A percentile compares a stretch with the other conserved stretches of the same genome.
Conservation (phyloP, 2,888 invertebrate species). For the Nezara viridula region DNA sequence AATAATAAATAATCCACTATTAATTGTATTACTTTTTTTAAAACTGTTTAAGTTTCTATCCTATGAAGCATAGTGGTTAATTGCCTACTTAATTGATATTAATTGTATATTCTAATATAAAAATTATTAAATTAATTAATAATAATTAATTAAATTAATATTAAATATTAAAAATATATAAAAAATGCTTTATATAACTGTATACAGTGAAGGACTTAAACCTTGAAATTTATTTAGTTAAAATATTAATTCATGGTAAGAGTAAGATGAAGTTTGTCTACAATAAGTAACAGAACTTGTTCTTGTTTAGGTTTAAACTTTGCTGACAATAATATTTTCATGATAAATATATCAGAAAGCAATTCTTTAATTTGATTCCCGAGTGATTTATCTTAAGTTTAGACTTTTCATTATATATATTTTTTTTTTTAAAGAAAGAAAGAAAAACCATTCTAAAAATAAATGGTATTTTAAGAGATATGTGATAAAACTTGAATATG, state of each 20-base stretch:
- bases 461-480: conserved; percentile 1
- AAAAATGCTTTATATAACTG: too few species aligned
- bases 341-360: not conserved
- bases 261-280: not conserved
- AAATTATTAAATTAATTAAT: too few species aligned
- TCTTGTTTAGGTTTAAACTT: not conserved
- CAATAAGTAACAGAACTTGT: not conserved
- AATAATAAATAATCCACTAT: not conserved
- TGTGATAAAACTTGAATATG: conserved; percentile 30
- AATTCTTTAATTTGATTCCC: not conserved
- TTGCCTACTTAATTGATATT: not conserved
- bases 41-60: not conserved
- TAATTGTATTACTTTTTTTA: not conserved
- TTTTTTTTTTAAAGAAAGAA: not conserved
- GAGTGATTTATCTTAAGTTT: not conserved
- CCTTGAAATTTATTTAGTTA: not conserved
- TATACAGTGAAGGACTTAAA: not conserved
- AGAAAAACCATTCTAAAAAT: not conserved
- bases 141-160: too few species aligned
- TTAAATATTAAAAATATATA: too few species aligned
- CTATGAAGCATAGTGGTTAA: not conserved
- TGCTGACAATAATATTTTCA: not conserved
- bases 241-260: not conserved
- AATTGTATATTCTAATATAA: too few species aligned
- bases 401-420: not conserved